phyloP scores from a whole-genome alignment of 2,888 invertebrate genomes.

The Atethmia centrago region DNA sequence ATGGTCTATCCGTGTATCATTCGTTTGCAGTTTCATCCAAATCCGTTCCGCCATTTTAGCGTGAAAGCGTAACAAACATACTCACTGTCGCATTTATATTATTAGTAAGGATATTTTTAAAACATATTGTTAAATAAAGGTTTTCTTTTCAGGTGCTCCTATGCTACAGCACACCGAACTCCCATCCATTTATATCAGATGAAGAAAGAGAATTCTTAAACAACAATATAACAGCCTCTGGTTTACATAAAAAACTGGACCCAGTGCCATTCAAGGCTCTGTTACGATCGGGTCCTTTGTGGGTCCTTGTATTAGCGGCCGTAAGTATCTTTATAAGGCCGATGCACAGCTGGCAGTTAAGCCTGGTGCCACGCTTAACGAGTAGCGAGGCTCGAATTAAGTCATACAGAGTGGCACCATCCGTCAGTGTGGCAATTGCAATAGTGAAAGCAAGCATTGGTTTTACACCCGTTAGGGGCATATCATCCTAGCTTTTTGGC shows the following conservation, averaged over 20 bases:
- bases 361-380: too few species aligned
- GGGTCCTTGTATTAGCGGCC: constrained; percentile 93
- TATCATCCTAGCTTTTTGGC: neutral
- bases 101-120: too few species aligned
- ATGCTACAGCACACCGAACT: constrained; percentile 87
- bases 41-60: too few species aligned
- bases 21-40: too few species aligned
- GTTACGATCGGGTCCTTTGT: constrained; percentile 91
- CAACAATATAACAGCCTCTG: constrained; percentile 89
- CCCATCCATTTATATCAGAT: constrained; percentile 89
- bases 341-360: neutral
- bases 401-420: neutral
- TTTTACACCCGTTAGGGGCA: neutral
- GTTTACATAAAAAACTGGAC: constrained; percentile 89
- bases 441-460: neutral
- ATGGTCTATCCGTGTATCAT: too few species aligned
- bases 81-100: too few species aligned
- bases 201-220: constrained; percentile 86
- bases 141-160: constrained; percentile 77
- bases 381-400: neutral
- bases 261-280: constrained; percentile 93
- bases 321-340: constrained; percentile 76
- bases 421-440: neutral
- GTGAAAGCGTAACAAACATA: too few species aligned
- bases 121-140: too few species aligned